Base-by-base conservation (phyloP, 2,113 vertebrate species). In the Tenebrosternarchus preto region DNA sequence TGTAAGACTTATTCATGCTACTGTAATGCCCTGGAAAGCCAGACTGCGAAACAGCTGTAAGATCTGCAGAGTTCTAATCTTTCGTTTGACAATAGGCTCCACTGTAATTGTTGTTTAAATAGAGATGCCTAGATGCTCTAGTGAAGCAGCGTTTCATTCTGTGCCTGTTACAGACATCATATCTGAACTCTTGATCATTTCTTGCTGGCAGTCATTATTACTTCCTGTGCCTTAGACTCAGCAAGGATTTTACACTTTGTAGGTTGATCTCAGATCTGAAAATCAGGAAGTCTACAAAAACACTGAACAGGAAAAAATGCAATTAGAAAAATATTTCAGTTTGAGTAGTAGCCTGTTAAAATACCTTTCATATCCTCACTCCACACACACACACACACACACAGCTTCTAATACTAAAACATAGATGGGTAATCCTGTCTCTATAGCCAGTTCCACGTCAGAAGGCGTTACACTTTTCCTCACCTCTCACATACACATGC, bases 31-130 rank as follows among this genome's bases (percentile, higher is more conserved):
- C 43, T 50, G 43, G 43, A 50, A 50, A 50, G 9, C 9, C 53
- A 80, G 59, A n/a, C 70, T 39, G 4, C 46, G 56, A 60, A 80
- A 80, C 39, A 2, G n/a, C 4, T 59, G n/a, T 59, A 20, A 59
- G 56, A 59, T 59, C 19, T 59, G 19, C 56, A 20, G 22, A 59
- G 56, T 59, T 50, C 9, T 15, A 50, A 2, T 9, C 7, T 59
- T 8, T 59, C 56, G 3, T 55, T 11, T 55, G 19, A 55, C 19
- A 59, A 64, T 64, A 16, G 46, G 24, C 33, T 60, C 33, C n/a
- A 43, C 15, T 50, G 19, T 17, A 22, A 43, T n/a, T 59, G 19
- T 22, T 59, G 55, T 17, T 59, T 59, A 59, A 6, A n/a, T n/a
- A 22, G n/a, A 20, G n/a, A n/a, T 59, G 19, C 19, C 56, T 59